A percentile compares a stretch with the other conserved stretches of the same genome.
Conservation (phyloP, 2,113 vertebrate genomes). For the Lutjanus erythropterus region DNA sequence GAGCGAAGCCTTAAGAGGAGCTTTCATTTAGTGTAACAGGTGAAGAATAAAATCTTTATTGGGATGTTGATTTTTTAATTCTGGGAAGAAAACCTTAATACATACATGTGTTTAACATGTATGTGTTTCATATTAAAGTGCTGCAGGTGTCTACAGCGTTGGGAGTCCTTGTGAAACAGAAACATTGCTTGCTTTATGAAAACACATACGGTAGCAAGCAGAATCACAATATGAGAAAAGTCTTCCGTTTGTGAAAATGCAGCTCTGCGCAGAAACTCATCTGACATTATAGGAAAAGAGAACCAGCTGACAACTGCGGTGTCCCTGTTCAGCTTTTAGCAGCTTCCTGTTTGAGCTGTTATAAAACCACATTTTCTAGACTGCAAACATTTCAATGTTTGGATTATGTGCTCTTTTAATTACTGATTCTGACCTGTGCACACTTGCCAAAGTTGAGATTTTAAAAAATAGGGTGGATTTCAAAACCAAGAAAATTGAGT, state of each 20-base stretch:
- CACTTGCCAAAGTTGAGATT: too few relatives aligned
- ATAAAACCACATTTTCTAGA: conserved; percentile 34
- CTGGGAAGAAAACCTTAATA: background rate
- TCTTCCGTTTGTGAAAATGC: background rate
- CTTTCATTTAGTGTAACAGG: background rate
- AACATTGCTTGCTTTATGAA: too few relatives aligned
- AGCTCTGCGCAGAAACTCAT: conserved; percentile 7
- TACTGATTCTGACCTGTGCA: too few relatives aligned
- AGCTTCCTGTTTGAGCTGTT: conserved; percentile 68
- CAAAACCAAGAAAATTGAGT: too few relatives aligned
- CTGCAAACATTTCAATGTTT: conserved; percentile 5
- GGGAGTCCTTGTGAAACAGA: background rate
- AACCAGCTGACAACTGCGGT: conserved; percentile 61
- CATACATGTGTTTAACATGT: too few relatives aligned
- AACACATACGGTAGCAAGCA: background rate
- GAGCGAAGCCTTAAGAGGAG: background rate
- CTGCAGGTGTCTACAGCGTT: too few relatives aligned
- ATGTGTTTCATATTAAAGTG: too few relatives aligned
- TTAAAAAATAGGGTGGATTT: too few relatives aligned
- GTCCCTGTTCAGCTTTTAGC: conserved; percentile 48
- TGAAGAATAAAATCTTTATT: background rate
- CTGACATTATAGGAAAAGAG: conserved; percentile 61
- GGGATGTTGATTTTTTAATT: background rate
- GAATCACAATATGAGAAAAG: background rate
- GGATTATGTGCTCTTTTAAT: background rate